Conservation (phyloP, 2,888 invertebrate genomes). For the Eurois occulta region DNA sequence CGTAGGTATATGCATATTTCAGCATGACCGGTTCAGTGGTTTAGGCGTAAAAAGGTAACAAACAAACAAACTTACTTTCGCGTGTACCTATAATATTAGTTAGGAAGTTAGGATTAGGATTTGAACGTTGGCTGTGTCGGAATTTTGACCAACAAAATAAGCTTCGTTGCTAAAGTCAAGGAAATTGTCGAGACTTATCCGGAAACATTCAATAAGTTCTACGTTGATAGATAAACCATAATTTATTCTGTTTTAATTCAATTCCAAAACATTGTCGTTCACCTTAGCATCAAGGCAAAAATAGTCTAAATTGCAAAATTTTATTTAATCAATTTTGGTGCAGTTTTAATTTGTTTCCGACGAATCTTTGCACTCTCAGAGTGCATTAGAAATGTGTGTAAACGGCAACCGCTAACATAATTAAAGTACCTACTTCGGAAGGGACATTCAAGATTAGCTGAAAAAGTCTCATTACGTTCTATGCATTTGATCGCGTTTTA, state of each 20-base stretch:
- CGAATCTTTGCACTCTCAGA: neutral
- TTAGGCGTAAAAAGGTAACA: too few species aligned
- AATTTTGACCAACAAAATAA: neutral
- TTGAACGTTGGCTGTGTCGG: too few species aligned
- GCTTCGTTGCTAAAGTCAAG: neutral
- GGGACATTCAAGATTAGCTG: neutral
- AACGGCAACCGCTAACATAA: neutral
- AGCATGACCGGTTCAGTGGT: too few species aligned
- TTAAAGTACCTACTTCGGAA: neutral
- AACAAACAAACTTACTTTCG: too few species aligned
- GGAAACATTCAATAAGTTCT: neutral
- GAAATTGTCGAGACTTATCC: neutral
- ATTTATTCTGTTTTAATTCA: neutral
- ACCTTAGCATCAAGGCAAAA: neutral
- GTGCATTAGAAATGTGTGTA: slow-evolving; percentile 3
- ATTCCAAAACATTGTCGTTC: too few species aligned
- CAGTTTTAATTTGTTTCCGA: neutral
- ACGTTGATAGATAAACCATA: neutral
- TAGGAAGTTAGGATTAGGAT: too few species aligned
- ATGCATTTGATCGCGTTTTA: slow-evolving; percentile 9
- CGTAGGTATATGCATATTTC: too few species aligned
- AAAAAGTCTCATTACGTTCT: neutral
- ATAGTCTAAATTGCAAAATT: neutral
- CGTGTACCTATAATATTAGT: too few species aligned
- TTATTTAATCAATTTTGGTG: neutral